Percentiles rank a stretch among this genome's conserved stretches.
phyloP scores from a whole-genome alignment of 2,888 invertebrate genomes.

The Clanis bilineata region DNA sequence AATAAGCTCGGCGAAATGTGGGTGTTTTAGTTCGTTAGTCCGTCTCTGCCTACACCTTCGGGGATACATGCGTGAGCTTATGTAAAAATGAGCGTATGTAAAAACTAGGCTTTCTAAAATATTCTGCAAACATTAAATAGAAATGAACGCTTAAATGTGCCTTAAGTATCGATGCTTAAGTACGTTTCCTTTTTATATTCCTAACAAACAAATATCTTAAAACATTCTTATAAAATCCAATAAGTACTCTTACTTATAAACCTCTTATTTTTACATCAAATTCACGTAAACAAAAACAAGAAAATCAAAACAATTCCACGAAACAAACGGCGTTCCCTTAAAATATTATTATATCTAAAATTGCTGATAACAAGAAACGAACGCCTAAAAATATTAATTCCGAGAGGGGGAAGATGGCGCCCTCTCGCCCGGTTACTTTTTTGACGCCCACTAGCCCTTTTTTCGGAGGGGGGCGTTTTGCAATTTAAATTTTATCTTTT shows the following conservation, averaged over 20 bases:
- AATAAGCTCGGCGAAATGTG: too few species aligned
- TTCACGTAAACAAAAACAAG: slow-evolving; percentile 4
- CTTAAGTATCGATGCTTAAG: too few species aligned
- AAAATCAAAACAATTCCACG: slow-evolving; percentile 22
- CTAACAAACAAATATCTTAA: too few species aligned
- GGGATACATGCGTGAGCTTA: too few species aligned
- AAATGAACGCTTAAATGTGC: too few species aligned
- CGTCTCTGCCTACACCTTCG: too few species aligned
- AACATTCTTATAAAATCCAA: not conserved
- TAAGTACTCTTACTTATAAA: not conserved
- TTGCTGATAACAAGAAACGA: slow-evolving; percentile 56
- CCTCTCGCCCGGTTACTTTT: slow-evolving; percentile 52
- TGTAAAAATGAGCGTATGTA: too few species aligned
- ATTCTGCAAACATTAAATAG: too few species aligned
- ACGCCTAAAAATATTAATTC: slow-evolving; percentile 66
- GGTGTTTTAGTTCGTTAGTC: too few species aligned
- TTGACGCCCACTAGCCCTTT: slow-evolving; percentile 73
- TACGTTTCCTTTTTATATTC: too few species aligned
- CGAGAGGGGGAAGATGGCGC: slow-evolving; percentile 29
- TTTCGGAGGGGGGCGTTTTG: slow-evolving; percentile 69
- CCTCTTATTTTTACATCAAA: not conserved
- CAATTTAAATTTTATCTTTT: slow-evolving; percentile 78
- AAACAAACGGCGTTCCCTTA: slow-evolving; percentile 22
- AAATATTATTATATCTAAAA: slow-evolving; percentile 34
- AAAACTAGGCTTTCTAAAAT: too few species aligned